Evolutionary conservation across 2,888 invertebrate species (phyloP), one percentile per base, ranked within the genome.

Genomic region (Parochlus steinenii): DNA sequence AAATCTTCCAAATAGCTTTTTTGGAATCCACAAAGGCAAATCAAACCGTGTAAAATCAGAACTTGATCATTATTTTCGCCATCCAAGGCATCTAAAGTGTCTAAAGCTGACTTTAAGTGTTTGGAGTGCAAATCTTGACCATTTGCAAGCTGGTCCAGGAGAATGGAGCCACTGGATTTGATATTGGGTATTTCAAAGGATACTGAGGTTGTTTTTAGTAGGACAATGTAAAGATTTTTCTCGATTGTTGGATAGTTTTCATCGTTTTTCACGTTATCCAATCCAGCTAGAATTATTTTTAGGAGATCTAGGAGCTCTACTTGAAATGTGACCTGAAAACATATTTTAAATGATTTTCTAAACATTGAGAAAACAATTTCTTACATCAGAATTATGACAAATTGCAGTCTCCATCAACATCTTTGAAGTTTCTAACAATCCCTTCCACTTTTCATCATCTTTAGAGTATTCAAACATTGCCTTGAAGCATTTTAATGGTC

Each of bases 121-220:
- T 45, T 45, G 14, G 47, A 46, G 26, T 59, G 56, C 3, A 58
- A 34, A 6, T 16, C 6, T 10, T 12, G n/a, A 6, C 33, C 5
- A 25, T 19, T 12, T 16, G 23, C 37, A 6, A 41, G 26, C 11
- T 18, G 6, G 4, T 19, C 29, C 5, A 39, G 11, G 3, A 39
- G n/a, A 2, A 23, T 6, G 6, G 29, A 25, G 10, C 39, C 39
- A 8, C n/a, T 18, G 5, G 24, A 8, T 5, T 11, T 8, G 17
- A 39, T 27, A 1, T 10, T 14, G 17, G 42, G 6, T 19, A 40
- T 36, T 3, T 49, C 47, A 18, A 48, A 46, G 1, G 52, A 47
- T 4, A 58, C 33, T 0, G 58, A 47, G 46, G 52, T 49, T 1
- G 57, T 48, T 31, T 58, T 58, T 11, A 58, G 47, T 12, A 46